Evolutionary conservation across 2,888 invertebrate species (phyloP), one percentile per base, ranked within the genome.

Genomic region (Drosophila vallismaia): DNA sequence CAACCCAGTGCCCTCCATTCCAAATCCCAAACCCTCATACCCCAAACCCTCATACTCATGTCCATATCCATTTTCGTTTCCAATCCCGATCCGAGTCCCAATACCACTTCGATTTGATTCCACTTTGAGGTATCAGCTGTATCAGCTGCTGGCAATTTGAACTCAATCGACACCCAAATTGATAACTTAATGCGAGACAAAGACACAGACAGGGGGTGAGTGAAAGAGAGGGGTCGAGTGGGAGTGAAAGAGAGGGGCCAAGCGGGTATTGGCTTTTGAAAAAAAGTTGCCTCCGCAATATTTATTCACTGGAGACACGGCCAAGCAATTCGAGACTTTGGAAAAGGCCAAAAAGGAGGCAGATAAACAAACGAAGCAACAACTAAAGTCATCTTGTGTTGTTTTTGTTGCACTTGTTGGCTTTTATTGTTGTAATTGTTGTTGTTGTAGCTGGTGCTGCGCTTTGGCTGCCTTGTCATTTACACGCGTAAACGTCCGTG

Each of bases 401-500:
- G 19, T 45, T 12, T 26, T 38, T 26, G 46, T 26, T 46, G n/a
- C 42, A 49, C 28, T 28, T 44, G 50, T 26, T 50, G 38, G 29
- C 28, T 8, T 9, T 12, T 14, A 48, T n/a, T 4, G n/a, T 4
- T n/a, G 49, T 14, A 14, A 1, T 44, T 51, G 44, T 7, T 53
- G 3, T 50, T 51, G 52, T 52, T 53, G 60, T 60, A 45, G 57
- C 28, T 59, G 54, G 44, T 73, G 48, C 62, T 74, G 70, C 66
- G 62, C 54, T 53, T 74, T 62, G 57, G 44, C 40, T 55, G 50
- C 49, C 40, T 66, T 81, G 77, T 79, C 82, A 76, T 77, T 82
- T 87, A 85, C 87, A 79, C 76, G 81, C 80, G 68, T 77, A 85
- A 87, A 85, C 83, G 83, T 85, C 83, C 83, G 54, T 87, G 83